Conservation (phyloP, 2,797 vertebrate genomes). For the Crocidura indochinensis region DNA sequence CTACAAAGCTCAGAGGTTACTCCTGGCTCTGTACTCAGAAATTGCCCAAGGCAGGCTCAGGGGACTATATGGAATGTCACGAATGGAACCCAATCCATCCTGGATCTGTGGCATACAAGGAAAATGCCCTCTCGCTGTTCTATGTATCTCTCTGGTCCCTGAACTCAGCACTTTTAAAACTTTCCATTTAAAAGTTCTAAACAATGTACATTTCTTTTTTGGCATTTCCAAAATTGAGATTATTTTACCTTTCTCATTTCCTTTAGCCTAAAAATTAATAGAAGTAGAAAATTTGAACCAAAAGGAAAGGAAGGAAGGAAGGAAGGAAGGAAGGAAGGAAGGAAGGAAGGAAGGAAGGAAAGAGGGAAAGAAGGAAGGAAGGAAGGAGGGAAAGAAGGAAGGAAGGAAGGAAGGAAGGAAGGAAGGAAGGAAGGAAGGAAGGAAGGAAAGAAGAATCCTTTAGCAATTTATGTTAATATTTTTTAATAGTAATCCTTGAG, state of each 20-base stretch:
- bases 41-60: too few relatives aligned
- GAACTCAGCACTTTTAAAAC: conserved; percentile 56
- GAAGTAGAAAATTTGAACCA: background rate
- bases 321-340: background rate
- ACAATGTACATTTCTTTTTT: conserved; percentile 15
- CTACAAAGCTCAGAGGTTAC: too few relatives aligned
- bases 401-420: background rate
- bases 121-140: too few relatives aligned
- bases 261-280: conserved; percentile 46
- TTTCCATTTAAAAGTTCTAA: conserved; percentile 62
- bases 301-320: background rate
- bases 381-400: background rate
- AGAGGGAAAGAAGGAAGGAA: background rate
- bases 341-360: background rate
- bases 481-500: conserved; percentile 26
- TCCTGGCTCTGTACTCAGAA: too few relatives aligned
- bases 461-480: background rate
- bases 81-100: too few relatives aligned
- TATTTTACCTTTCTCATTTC: conserved; percentile 8
- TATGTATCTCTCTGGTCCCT: too few relatives aligned
- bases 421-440: background rate
- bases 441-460: background rate
- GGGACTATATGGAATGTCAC: too few relatives aligned
- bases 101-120: too few relatives aligned
- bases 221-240: background rate